These are phyloP conservation scores for Pardalotus punctatus DNA, from an alignment of 2,113 vertebrate genomes.

Conservation along the genomic window DNA sequence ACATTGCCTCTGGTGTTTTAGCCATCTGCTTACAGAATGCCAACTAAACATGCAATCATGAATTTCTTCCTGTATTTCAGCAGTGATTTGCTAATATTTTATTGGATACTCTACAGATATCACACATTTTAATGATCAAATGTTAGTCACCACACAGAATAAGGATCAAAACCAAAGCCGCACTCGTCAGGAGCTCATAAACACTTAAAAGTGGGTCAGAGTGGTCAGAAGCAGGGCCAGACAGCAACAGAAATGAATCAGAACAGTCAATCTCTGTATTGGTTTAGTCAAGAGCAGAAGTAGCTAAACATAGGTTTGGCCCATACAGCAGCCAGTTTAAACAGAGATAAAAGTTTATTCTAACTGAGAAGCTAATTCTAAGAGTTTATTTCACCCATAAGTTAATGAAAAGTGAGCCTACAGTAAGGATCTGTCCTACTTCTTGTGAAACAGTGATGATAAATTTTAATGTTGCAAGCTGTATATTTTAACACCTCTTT, in stretches of 20 bases:
- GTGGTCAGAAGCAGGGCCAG: not conserved
- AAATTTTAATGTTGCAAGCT: constrained; percentile 3
- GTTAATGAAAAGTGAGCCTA: not conserved
- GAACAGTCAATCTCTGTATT: not conserved
- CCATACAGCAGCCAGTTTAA: not conserved
- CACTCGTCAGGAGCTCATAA: not conserved
- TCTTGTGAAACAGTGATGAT: not conserved
- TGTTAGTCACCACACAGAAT: not conserved
- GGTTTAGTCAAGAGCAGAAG: not conserved
- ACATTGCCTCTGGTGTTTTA: not conserved
- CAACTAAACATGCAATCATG: not conserved
- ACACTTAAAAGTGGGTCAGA: not conserved
- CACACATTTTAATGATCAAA: not conserved
- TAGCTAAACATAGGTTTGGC: not conserved
- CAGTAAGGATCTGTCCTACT: not conserved
- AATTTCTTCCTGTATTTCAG: not conserved
- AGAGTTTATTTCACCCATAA: not conserved
- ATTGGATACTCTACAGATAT: not conserved
- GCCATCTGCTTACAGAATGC: not conserved
- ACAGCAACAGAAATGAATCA: not conserved
- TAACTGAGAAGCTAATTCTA: not conserved
- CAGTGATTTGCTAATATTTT: not conserved
- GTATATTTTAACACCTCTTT: not conserved
- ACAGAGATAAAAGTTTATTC: not conserved
- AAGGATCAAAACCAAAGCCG: not conserved